Percentiles rank a stretch among this genome's conserved stretches.
phyloP scores from a whole-genome alignment of 2,888 invertebrate species.

The Mythimna lalbum region DNA sequence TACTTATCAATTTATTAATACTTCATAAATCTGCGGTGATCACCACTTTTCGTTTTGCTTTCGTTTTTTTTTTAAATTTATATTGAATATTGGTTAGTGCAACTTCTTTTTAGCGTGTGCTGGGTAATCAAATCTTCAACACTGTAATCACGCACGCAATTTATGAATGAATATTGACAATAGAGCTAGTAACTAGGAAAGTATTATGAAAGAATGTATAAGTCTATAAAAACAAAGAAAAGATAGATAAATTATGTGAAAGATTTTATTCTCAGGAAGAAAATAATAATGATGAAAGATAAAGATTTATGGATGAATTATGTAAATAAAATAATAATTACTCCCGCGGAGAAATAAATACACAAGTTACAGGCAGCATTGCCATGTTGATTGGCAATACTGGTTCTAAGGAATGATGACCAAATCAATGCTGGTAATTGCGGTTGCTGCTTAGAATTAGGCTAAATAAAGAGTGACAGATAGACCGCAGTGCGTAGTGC shows the following conservation, averaged over 20 bases:
- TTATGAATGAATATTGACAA: conserved; percentile 9
- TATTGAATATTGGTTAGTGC: conserved; percentile 18
- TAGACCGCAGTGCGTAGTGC: background rate
- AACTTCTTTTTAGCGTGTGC: conserved; percentile 1
- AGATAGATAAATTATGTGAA: background rate
- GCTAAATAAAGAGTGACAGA: conserved; percentile 9
- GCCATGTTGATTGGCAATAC: background rate
- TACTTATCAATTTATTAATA: conserved; percentile 69
- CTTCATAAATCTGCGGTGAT: conserved; percentile 50
- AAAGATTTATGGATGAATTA: background rate
- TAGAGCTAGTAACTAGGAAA: background rate
- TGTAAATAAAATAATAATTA: background rate
- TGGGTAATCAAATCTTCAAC: background rate
- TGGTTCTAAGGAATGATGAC: background rate
- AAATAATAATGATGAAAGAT: background rate
- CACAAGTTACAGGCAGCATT: background rate
- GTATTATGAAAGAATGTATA: background rate
- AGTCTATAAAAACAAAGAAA: background rate
- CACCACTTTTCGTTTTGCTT: conserved; percentile 28
- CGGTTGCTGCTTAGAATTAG: background rate
- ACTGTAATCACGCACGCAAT: conserved; percentile 3
- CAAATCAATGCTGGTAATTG: background rate
- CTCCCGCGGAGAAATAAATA: no score
- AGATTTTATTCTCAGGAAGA: conserved; percentile 2
- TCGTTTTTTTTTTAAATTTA: conserved; percentile 33